Conservation (phyloP, 2,113 vertebrate genomes). For the Ploceus nigricollis region DNA sequence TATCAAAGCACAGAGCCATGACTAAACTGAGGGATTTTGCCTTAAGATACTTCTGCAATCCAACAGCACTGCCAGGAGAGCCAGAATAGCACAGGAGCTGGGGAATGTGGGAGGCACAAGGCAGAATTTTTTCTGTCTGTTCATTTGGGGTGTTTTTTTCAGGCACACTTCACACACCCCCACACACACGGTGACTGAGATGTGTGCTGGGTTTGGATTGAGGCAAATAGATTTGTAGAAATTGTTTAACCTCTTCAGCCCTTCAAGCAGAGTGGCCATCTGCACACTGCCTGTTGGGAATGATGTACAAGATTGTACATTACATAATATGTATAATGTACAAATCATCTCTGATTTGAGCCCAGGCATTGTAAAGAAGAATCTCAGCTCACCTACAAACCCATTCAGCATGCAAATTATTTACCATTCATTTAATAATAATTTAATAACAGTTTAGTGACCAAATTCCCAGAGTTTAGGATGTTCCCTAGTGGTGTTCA, state of each 20-base stretch:
- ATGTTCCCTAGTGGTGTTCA: background rate
- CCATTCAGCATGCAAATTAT: background rate
- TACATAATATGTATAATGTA: too few species aligned
- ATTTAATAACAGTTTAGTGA: background rate
- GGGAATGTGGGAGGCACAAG: background rate
- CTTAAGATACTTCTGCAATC: background rate
- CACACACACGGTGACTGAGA: background rate
- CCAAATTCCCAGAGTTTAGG: background rate
- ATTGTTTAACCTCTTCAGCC: background rate
- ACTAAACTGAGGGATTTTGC: background rate
- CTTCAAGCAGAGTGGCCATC: background rate
- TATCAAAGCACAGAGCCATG: background rate
- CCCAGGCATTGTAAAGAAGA: background rate
- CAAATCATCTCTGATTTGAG: background rate
- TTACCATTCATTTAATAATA: background rate
- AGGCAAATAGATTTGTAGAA: background rate
- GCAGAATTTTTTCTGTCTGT: background rate
- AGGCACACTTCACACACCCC: background rate
- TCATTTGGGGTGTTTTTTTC: background rate
- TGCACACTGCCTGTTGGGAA: background rate
- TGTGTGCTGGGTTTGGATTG: background rate
- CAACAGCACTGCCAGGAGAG: background rate
- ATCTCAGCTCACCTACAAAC: background rate
- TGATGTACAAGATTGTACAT: accelerated
- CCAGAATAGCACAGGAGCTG: background rate